A percentile compares a stretch with the other conserved stretches of the same genome.
These are phyloP conservation scores for Eudasyphora cyanicolor DNA, from an alignment of 2,888 invertebrate species.

Conservation along the genomic window DNA sequence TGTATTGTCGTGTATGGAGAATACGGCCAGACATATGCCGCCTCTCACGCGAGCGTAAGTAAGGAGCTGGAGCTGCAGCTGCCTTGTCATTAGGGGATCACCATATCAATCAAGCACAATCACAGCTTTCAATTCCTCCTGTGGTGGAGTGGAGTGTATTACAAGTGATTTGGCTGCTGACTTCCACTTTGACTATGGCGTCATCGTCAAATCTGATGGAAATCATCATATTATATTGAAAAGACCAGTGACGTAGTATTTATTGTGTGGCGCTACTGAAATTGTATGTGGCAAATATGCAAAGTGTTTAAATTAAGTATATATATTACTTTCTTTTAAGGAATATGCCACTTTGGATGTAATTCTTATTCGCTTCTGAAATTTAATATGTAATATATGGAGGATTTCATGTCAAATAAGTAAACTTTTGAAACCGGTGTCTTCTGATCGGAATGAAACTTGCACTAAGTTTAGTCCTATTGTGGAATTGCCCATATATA, in stretches of 20 bases:
- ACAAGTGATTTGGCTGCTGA: neutral
- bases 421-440: too few relatives aligned
- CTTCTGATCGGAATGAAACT: too few relatives aligned
- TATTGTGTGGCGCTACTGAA: too few relatives aligned
- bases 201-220: conserved; percentile 31
- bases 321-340: too few relatives aligned
- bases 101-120: conserved; percentile 48
- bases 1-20: neutral
- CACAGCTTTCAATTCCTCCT: conserved; percentile 18
- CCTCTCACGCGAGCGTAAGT: neutral
- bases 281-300: too few relatives aligned
- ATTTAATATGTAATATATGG: too few relatives aligned
- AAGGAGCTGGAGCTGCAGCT: conserved; percentile 11
- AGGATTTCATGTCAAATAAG: too few relatives aligned
- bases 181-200: neutral
- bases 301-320: too few relatives aligned
- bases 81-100: conserved; percentile 44
- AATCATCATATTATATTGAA: conserved; percentile 37
- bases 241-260: conserved; percentile 20
- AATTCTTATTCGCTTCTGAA: too few relatives aligned
- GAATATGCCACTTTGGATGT: too few relatives aligned
- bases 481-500: too few relatives aligned
- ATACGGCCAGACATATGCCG: neutral
- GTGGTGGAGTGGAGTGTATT: neutral
- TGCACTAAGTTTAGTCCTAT: too few relatives aligned